Base-by-base conservation (phyloP, 2,888 invertebrate species). In the Rhagophthalmus giganteus region DNA sequence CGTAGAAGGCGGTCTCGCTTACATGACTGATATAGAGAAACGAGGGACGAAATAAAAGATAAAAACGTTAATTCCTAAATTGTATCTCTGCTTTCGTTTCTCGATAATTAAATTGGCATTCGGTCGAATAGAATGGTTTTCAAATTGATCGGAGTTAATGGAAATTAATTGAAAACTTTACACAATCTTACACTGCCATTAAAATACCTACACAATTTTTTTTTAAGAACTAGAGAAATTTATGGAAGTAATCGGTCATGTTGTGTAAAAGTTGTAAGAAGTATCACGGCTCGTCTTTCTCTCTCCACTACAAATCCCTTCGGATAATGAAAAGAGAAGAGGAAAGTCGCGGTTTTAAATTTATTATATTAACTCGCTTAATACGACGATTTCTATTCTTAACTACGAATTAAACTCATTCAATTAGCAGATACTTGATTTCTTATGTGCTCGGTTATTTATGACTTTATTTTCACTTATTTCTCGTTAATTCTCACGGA, bases 1-100 rank as follows among this genome's bases (percentile, higher is more conserved):
- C 63, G 67, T 65, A 66, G 67, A 63, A 67, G 67, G 64, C 66
- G 65, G 64, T 34, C 37, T 16, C 30, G 59, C 30, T 12, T 9
- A 15, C 20, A 10, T 26, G 38, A 37, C 44, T 9, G 30, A 28
- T 35, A 24, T 24, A n/a, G n/a, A n/a, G n/a, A n/a, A n/a, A n/a
- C n/a, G n/a, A n/a, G n/a, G n/a, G n/a, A n/a, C n/a, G 32, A n/a
- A n/a, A n/a, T n/a, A n/a, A n/a, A n/a, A n/a, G n/a, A n/a, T n/a
- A n/a, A n/a, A n/a, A n/a, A n/a, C n/a, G n/a, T n/a, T n/a, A n/a
- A n/a, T 13, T 32, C 12, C 20, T 20, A 20, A 20, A 20, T 20
- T 20, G 20, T 20, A 20, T 20, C 20, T n/a, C n/a, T n/a, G n/a
- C n/a, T n/a, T n/a, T n/a, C n/a, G n/a, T n/a, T n/a, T n/a, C n/a